Base-by-base conservation (phyloP, 64 coral and sea anemone genomes). In the Stylophora pistillata region DNA sequence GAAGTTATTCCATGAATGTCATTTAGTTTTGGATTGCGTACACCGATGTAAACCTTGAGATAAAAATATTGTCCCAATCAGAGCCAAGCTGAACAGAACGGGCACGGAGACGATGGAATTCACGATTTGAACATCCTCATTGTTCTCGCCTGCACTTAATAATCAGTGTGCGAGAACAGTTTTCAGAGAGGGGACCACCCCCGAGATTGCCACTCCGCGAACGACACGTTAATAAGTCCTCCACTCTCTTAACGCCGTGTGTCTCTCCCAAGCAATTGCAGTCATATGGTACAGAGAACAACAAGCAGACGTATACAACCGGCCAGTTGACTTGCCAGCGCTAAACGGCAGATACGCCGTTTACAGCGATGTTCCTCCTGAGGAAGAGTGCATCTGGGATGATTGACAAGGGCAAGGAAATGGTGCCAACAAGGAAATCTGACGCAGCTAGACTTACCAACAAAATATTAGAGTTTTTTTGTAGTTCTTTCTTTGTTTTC, bases 41-140 rank as follows among this genome's bases (percentile, higher is more conserved):
- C 37, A n/a, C 11, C 34, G 15, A 70, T 21, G 33, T 84, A 69
- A 25, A 14, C 34, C 80, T 23, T 33, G 21, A 68, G 27, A 9
- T 71, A 84, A 25, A 62, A 84, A 69, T 84, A 84, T n/a, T n/a
- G n/a, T n/a, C 60, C 62, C 31, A 34, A 84, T 84, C 13, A 84
- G 21, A 23, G 58, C 32, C 6, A 84, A 10, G 37, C 80, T 53
- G 5, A 84, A 0, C 34, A 68, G 1, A 0, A 62, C 65, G 10
- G n/a, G 41, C 15, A 23, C 0, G 41, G 23, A 18, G 11, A 63
- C 53, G 61, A 84, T 47, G 17, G 15, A 13, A 13, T 54, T 11
- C 23, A 84, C 0, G 31, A 53, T 47, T 0, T 52, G 53, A 53
- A 16, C 14, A 37, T n/a, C 23, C 61, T 53, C 54, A 23, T 84